These are phyloP conservation scores for Gadopsis marmoratus DNA, from an alignment of 2,797 vertebrate genomes.

Conservation along the genomic window DNA sequence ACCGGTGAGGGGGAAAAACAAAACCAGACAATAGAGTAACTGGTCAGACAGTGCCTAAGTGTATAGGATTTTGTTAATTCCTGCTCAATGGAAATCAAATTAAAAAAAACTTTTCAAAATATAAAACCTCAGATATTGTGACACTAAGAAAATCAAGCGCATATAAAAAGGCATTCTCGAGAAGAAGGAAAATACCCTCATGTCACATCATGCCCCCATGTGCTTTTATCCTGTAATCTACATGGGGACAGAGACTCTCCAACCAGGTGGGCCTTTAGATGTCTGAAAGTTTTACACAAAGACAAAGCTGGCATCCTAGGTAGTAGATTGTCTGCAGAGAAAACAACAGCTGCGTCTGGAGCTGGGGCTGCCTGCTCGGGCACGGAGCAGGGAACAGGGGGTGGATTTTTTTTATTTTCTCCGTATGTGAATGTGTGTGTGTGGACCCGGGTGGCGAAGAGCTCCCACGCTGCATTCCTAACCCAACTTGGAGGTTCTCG, in stretches of 20 bases:
- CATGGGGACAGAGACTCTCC: conserved; percentile 22
- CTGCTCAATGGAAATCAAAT: background rate
- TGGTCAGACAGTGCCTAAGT: conserved; percentile 8
- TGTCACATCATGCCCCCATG: conserved; percentile 10
- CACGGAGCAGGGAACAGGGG: conserved; percentile 46
- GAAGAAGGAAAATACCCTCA: background rate
- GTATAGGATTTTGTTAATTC: background rate
- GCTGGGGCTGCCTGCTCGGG: conserved; percentile 57
- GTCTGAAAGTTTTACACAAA: conserved; percentile 43
- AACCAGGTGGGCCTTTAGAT: conserved; percentile 42
- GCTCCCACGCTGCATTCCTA: conserved; percentile 67
- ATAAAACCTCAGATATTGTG: background rate
- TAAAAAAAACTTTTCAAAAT: background rate
- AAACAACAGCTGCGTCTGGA: conserved; percentile 80
- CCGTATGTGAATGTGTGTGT: conserved; percentile 16
- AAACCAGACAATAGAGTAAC: conserved; percentile 18
- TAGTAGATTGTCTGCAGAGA: conserved; percentile 77
- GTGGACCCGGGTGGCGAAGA: conserved; percentile 51
- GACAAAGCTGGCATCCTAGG: conserved; percentile 66
- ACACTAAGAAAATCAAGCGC: background rate
- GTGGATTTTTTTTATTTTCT: conserved; percentile 9
- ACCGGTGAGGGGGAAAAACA: conserved; percentile 2
- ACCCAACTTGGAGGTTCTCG: conserved; percentile 42
- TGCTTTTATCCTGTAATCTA: conserved; percentile 17
- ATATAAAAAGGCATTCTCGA: conserved; percentile 5